Evolutionary conservation across 53 echinoderm and acorn worm species (phyloP).

Genomic region (Luidia sarsii): DNA sequence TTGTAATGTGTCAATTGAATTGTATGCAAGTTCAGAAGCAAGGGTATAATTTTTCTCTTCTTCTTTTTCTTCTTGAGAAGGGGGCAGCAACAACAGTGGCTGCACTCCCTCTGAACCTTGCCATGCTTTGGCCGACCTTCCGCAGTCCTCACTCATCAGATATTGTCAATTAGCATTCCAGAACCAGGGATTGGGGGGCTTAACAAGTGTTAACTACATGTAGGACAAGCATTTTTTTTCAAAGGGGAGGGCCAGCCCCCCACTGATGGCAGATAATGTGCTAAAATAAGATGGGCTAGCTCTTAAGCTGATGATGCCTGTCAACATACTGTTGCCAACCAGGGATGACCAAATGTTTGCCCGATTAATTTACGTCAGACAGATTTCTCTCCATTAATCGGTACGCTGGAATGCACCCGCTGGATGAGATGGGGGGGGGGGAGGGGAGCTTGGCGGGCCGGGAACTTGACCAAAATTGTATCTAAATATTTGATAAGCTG

Average conservation of each 20-base stretch:
- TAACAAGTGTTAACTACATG: neutral
- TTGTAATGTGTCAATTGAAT: no score
- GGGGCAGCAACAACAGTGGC: no score
- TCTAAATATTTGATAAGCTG: conserved; percentile 20
- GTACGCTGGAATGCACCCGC: conserved; percentile 12
- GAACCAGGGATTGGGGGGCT: conserved; percentile 1
- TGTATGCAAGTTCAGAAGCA: no score
- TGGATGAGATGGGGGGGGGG: no score
- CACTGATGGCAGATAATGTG: conserved; percentile 4
- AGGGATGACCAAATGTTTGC: conserved; percentile 3
- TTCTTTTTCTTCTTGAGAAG: no score
- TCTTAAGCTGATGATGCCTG: conserved; percentile 18
- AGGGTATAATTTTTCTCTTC: no score
- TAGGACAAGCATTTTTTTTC: no score
- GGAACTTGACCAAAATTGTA: conserved; percentile 31
- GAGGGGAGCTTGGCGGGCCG: no score
- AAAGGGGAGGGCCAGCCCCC: no score
- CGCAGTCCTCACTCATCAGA: no score
- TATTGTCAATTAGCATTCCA: conserved; percentile 27
- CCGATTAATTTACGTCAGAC: conserved; percentile 50
- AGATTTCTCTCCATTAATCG: conserved; percentile 34
- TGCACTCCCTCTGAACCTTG: neutral
- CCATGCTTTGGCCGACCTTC: neutral
- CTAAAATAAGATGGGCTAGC: conserved; percentile 6
- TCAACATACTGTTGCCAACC: neutral